A percentile compares a stretch with the other conserved stretches of the same genome.
phyloP scores from a whole-genome alignment of 2,113 vertebrate genomes.

The Caranx melampygus region DNA sequence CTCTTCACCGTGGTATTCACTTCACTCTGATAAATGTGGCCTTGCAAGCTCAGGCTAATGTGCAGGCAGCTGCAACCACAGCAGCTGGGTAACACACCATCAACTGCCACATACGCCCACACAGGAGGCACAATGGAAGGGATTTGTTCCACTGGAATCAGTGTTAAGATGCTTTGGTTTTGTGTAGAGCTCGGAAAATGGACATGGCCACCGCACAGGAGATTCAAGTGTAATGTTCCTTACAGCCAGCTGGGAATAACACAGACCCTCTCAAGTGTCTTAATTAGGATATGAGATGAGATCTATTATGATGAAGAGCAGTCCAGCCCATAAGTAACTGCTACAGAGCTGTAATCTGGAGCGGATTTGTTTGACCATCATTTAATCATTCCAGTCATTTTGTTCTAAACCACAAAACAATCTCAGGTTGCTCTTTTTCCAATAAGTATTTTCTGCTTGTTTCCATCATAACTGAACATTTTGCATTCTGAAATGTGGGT shows the following conservation, averaged over 20 bases:
- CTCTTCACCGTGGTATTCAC: conserved; percentile 44
- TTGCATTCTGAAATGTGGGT: background rate
- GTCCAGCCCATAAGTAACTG: background rate
- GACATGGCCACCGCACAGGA: conserved; percentile 18
- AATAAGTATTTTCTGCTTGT: background rate
- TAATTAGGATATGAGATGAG: background rate
- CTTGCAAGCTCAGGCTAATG: conserved; percentile 60
- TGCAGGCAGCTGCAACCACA: conserved; percentile 64
- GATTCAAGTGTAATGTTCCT: conserved; percentile 4
- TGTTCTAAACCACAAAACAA: background rate
- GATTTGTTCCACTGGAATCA: conserved; percentile 69
- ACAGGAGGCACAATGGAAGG: conserved; percentile 58
- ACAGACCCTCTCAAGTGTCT: conserved; percentile 2
- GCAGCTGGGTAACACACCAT: conserved; percentile 66
- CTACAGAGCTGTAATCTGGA: background rate
- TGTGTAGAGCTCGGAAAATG: conserved; percentile 39
- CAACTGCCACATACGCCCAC: conserved; percentile 59
- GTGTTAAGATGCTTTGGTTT: conserved; percentile 46
- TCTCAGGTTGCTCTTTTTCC: background rate
- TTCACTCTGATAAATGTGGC: conserved; percentile 66
- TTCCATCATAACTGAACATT: background rate
- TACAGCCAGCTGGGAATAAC: conserved; percentile 20
- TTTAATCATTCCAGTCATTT: background rate
- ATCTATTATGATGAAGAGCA: conserved; percentile 19
- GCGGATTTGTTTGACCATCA: conserved; percentile 9